Base-by-base conservation (phyloP, 1,140 invertebrate species). In the Heliconius hewitsoni region DNA sequence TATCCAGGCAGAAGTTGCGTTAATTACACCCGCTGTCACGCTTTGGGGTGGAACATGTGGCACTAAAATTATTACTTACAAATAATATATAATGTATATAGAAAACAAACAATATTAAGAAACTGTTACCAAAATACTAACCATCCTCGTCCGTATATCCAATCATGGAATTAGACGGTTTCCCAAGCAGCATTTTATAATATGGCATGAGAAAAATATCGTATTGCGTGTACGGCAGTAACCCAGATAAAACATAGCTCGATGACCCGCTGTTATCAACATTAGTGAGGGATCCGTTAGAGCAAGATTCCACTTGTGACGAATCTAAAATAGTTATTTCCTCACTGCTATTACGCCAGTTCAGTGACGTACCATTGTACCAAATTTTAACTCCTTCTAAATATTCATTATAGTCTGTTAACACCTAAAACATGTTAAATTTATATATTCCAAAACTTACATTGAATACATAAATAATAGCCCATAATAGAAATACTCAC, bases 351-450 rank as follows among this genome's bases (percentile, higher is more conserved):
- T 92, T 93, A 13, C 89, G 86, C 92, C 93, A 93, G 83, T 94
- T 94, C 16, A 92, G 76, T 27, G 88, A 88, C 50, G 93, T 94
- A 52, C 93, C 92, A 81, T 94, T 94, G 91, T 98, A 99, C 80
- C 98, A 96, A 71, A 99, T 97, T 89, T 99, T 98, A 27, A 99
- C 97, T 16, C 98, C 98, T 95, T 99, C 98, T 1, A 99, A 95
- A 84, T 96, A 96, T 90, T 96, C 95, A 70, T 95, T 94, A 81
- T 95, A 95, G 85, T 95, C 94, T 34, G 93, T 95, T 82, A 94
- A 82, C 23, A 95, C 90, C 93, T 95, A 83, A 82, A 94, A 93
- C 23, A 71, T 71, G 16, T n/a, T 74, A n/a, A 76, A 82, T 80
- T 39, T 76, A 52, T 52, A 52, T 19, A 13, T 66, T 27, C 72